These are phyloP conservation scores for Chiridota heheva DNA, from an alignment of 35 echinoderm and acorn worm genomes.

Conservation along the genomic window DNA sequence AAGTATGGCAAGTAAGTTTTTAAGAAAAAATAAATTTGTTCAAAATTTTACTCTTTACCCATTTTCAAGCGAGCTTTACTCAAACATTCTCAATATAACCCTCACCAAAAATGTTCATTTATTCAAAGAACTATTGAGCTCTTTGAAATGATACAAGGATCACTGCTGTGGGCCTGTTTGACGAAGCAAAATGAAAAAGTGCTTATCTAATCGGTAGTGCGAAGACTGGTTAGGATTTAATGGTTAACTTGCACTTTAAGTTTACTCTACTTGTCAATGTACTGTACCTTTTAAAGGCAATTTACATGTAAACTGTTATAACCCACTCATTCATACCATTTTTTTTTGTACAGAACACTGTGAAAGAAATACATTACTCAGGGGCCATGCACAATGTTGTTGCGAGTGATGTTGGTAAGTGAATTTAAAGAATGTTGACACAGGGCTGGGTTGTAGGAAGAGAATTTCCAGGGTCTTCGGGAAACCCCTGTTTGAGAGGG, in stretches of 20 bases:
- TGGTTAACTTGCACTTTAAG: too few relatives aligned
- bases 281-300: too few relatives aligned
- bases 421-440: background rate
- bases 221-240: background rate
- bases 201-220: background rate
- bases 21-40: too few relatives aligned
- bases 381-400: conserved; percentile 89
- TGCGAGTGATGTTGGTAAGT: conserved; percentile 73
- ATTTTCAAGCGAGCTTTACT: too few relatives aligned
- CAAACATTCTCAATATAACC: too few relatives aligned
- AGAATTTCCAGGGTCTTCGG: background rate
- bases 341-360: conserved; percentile 73
- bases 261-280: too few relatives aligned
- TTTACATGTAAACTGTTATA: background rate
- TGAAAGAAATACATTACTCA: conserved; percentile 82
- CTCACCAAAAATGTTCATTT: too few relatives aligned
- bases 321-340: background rate
- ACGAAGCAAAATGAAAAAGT: background rate
- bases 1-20: too few relatives aligned
- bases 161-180: too few relatives aligned
- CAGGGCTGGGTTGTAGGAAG: background rate
- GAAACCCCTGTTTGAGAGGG: background rate
- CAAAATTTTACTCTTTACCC: too few relatives aligned
- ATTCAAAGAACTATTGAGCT: too few relatives aligned
- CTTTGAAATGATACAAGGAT: too few relatives aligned